Evolutionary conservation across 2,113 vertebrate genomes (phyloP).

Genomic region (Dasyornis broadbenti): DNA sequence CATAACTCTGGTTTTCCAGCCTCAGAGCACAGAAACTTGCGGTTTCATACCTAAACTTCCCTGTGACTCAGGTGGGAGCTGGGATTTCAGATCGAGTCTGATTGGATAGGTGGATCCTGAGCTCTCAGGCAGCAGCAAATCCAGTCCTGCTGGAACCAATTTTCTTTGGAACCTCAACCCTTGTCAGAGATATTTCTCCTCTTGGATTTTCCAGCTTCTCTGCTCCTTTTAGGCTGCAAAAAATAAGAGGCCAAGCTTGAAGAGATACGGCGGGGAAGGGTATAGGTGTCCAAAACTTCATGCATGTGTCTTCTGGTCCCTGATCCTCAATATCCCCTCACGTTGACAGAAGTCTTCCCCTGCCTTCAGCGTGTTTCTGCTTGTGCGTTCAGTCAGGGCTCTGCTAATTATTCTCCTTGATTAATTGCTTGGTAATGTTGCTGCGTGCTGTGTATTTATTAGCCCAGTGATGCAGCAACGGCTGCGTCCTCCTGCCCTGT

Average conservation of each 20-base stretch:
- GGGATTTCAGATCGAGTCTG: neutral
- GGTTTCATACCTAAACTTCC: neutral
- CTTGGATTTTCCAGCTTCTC: neutral
- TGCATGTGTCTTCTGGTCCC: neutral
- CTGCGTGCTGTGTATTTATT: neutral
- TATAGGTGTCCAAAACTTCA: neutral
- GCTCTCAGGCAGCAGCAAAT: neutral
- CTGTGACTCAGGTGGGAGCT: neutral
- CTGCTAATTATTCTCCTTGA: neutral
- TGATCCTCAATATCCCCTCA: neutral
- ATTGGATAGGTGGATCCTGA: neutral
- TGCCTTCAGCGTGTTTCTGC: neutral
- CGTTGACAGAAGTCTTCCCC: neutral
- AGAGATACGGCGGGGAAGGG: neutral
- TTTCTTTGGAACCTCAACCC: neutral
- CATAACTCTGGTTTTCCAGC: neutral
- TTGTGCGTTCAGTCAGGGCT: rapidly evolving
- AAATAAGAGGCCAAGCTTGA: neutral
- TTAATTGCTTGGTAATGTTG: neutral
- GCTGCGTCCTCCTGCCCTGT: neutral
- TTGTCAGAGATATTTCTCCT: neutral
- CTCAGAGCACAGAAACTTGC: neutral
- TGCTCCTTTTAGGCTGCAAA: neutral
- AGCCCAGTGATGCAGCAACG: neutral
- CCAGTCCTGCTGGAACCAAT: neutral